Conservation (phyloP, 2,888 invertebrate species). For the Lasioglossum zephyrum region DNA sequence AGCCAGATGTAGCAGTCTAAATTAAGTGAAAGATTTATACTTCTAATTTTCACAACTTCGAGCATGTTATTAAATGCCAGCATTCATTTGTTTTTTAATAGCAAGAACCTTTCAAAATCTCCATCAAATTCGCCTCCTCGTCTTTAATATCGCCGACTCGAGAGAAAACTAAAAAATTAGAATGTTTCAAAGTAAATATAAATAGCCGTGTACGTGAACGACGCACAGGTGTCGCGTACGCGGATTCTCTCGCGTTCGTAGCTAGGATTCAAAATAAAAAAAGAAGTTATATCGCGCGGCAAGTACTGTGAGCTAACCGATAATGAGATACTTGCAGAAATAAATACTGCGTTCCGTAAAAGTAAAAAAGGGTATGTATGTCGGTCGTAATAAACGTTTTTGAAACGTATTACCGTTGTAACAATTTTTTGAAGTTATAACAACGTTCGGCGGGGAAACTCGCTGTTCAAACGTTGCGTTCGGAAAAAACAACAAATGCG, state of each 20-base stretch:
- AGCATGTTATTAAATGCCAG: not conserved
- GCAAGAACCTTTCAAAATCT: not conserved
- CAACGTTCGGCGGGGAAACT: constrained; percentile 1
- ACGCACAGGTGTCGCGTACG: not conserved
- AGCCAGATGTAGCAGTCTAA: not conserved
- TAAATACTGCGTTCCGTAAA: constrained; percentile 13
- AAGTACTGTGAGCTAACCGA: constrained; percentile 15
- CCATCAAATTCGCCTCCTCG: not conserved
- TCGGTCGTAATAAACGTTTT: not conserved
- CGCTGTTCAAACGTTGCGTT: not conserved
- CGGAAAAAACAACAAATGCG: not conserved
- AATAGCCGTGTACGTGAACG: not conserved
- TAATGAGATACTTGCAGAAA: constrained; percentile 40
- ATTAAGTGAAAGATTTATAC: not conserved
- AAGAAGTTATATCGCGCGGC: not conserved
- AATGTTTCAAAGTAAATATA: not conserved
- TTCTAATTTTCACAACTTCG: not conserved
- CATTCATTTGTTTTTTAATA: not conserved
- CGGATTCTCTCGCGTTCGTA: not conserved
- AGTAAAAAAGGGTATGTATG: constrained; percentile 18
- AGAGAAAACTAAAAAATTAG: not conserved
- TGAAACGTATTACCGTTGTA: not conserved
- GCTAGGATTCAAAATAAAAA: constrained; percentile 11
- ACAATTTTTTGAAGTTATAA: constrained; percentile 36
- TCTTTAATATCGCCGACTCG: not conserved